Base-by-base conservation (phyloP, 35 echinoderm and acorn worm species). In the Nesometra sesokonis region DNA sequence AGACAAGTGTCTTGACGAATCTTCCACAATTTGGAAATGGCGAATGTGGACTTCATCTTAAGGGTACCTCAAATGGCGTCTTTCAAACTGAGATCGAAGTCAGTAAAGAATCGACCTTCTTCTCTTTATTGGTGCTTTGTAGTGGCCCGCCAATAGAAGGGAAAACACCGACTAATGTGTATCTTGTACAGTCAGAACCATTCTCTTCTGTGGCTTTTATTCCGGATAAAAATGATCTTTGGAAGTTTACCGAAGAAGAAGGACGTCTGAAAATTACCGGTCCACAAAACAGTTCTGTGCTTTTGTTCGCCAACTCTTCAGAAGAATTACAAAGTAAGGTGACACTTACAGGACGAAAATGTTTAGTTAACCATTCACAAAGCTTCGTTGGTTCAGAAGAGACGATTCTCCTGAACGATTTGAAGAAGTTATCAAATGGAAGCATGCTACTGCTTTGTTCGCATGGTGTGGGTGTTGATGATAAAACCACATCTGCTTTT, bases 401-500 rank as follows among this genome's bases (percentile, higher is more conserved):
- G 29, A 93, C 91, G n/a, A 33, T 80, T 11, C 85, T 97, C 4
- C 52, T 93, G 3, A 29, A 78, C 13, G 31, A 87, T 30, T 34
- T 76, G 17, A 78, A 78, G 0, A 81, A 80, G 30, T 88, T 86
- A 31, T 29, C 82, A 23, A 89, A 79, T 8, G 67, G 81, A 35
- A 5, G 85, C 27, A 76, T 97, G 33, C 83, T 97, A 31, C 46
- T 97, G 13, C 40, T 97, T 76, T 97, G 94, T 37, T 91, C 89
- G 17, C 90, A 85, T 37, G 93, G 93, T 32, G 89, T 84, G 35
- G 67, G 34, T 29, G 52, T 13, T 17, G 91, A 90, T 7, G 91
- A 93, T 80, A 78, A 32, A 17, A 97, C 94, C 23, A 93, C 94
- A 5, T 93, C 94, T 13, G 94, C 88, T 13, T 82, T 97, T 17